A percentile compares a stretch with the other conserved stretches of the same genome.
Conservation (phyloP, 2,113 vertebrate genomes). For the Ageneiosus marmoratus region DNA sequence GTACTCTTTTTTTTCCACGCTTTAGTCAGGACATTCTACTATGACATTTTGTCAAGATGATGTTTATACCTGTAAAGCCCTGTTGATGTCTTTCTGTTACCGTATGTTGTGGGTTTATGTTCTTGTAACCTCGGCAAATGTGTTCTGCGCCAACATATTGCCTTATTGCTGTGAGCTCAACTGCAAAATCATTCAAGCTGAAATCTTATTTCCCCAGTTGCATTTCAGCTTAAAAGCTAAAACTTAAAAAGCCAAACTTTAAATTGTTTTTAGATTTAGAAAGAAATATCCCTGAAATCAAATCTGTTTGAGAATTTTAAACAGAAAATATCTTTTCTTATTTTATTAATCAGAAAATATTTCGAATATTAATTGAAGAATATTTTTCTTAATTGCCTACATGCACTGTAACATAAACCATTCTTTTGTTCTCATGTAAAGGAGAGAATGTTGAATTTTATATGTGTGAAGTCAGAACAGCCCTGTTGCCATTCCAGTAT, state of each 20-base stretch:
- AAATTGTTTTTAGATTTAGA: not conserved
- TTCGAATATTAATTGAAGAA: too few species aligned
- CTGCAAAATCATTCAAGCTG: not conserved
- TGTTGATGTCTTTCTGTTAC: constrained; percentile 12
- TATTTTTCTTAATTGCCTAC: too few species aligned
- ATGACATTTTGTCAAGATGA: not conserved
- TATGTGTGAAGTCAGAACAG: too few species aligned
- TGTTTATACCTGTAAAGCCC: constrained; percentile 13
- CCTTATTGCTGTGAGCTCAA: not conserved
- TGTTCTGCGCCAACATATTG: constrained; percentile 20
- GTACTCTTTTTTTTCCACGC: not conserved
- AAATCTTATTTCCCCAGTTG: not conserved
- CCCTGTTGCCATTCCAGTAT: too few species aligned
- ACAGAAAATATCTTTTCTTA: too few species aligned
- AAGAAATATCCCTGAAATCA: not conserved
- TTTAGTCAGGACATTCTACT: not conserved
- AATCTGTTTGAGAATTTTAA: not conserved
- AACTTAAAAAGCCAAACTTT: not conserved
- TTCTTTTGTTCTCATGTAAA: too few species aligned
- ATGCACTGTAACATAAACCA: too few species aligned
- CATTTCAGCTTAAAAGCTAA: too few species aligned
- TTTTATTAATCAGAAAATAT: too few species aligned
- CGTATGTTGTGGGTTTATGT: not conserved
- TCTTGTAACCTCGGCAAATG: not conserved
- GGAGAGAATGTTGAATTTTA: too few species aligned